Evolutionary conservation across 2,888 invertebrate genomes (phyloP).

Genomic region (Electrophaes corylata): DNA sequence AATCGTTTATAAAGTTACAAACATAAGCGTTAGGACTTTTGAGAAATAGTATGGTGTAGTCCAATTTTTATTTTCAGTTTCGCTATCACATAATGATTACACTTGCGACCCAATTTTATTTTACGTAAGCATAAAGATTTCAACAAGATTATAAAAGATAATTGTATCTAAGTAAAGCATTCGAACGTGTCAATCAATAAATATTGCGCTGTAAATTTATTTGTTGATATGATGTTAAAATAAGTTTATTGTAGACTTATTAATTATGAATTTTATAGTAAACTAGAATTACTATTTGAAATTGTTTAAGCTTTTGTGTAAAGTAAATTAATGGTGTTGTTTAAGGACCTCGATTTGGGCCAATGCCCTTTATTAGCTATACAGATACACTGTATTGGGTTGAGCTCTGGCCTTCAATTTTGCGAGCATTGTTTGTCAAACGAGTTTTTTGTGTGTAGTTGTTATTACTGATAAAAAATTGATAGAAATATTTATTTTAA

Average conservation of each 20-base stretch:
- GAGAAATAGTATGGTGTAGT: no score
- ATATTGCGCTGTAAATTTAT: neutral
- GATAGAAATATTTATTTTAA: neutral
- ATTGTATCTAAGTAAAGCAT: neutral
- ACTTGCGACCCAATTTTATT: neutral
- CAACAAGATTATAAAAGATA: neutral
- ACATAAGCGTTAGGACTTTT: no score
- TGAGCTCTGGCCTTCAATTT: conserved; percentile 5
- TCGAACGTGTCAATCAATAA: neutral
- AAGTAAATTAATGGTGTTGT: neutral
- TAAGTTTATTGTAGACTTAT: neutral
- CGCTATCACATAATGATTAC: no score
- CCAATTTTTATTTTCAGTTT: no score
- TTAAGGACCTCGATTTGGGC: conserved; percentile 5
- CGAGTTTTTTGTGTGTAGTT: neutral
- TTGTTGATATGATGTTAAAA: neutral
- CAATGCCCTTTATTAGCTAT: neutral
- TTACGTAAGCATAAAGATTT: neutral
- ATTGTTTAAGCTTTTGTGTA: neutral
- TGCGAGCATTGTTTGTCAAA: neutral
- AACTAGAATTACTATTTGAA: no score
- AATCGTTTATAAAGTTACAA: no score
- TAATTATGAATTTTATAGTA: no score
- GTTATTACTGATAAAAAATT: neutral
- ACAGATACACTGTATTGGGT: neutral